Evolutionary conservation across 2,888 invertebrate species (phyloP).

Genomic region (Temnothorax unifasciatus): DNA sequence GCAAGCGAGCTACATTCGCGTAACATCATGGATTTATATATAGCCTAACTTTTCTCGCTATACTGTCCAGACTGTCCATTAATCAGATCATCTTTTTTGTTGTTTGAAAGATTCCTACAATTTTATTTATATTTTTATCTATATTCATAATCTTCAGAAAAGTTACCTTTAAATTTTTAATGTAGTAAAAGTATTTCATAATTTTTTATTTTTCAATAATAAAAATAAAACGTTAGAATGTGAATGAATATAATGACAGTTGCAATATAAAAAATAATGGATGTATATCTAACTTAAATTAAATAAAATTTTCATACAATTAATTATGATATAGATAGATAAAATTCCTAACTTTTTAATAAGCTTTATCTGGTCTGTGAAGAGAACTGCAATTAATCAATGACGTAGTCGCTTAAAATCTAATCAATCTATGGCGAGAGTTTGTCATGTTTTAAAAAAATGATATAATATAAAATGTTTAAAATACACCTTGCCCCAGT

Average conservation of each 20-base stretch:
- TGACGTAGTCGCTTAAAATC: conserved; percentile 19
- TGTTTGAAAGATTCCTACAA: not conserved
- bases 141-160: not conserved
- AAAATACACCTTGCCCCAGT: not conserved
- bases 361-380: conserved; percentile 18
- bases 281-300: not conserved
- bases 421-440: conserved; percentile 28
- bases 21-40: conserved; percentile 35
- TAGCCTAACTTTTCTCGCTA: not conserved
- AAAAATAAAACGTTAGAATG: not conserved
- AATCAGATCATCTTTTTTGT: not conserved
- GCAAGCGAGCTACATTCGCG: conserved; percentile 32
- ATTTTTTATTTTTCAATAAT: not conserved
- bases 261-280: not conserved
- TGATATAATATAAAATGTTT: not conserved
- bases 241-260: not conserved
- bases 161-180: not conserved
- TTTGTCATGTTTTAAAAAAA: conserved; percentile 4
- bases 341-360: conserved; percentile 12
- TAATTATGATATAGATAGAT: not conserved
- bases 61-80: not conserved
- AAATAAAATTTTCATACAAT: conserved; percentile 26
- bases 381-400: conserved; percentile 34
- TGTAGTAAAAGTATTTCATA: not conserved
- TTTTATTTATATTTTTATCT: not conserved